A percentile compares a stretch with the other conserved stretches of the same genome.
Evolutionary conservation across 2,888 invertebrate genomes (phyloP).

Genomic region (Clunio marinus): DNA sequence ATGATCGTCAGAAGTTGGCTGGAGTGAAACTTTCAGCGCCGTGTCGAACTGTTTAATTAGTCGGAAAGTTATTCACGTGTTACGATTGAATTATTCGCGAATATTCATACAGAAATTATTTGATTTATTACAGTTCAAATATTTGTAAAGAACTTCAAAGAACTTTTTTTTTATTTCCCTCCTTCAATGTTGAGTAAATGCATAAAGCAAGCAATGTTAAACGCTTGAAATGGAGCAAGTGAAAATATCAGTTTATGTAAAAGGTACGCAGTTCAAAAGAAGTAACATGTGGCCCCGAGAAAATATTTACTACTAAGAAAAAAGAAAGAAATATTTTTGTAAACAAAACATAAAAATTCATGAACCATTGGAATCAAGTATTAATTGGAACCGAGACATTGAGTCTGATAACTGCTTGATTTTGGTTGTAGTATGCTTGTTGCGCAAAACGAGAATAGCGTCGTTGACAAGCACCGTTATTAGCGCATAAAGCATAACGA

Average conservation of each 20-base stretch:
- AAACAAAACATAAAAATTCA: neutral
- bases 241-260: constrained; percentile 1
- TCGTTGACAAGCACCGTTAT: neutral
- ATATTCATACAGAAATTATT: constrained; percentile 1
- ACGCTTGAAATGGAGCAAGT: neutral
- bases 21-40: neutral
- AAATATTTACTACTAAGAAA: constrained; percentile 7
- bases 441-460: constrained; percentile 10
- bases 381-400: constrained; percentile 10
- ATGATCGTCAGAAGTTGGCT: neutral
- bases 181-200: too few species aligned
- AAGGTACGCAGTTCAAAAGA: neutral
- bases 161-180: neutral
- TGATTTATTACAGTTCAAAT: constrained; percentile 19
- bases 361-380: neutral
- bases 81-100: neutral
- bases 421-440: neutral
- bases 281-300: neutral
- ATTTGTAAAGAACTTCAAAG: constrained; percentile 16
- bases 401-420: constrained; percentile 15
- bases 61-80: constrained; percentile 1
- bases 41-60: neutral
- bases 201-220: neutral
- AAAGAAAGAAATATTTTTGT: constrained; percentile 1
- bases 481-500: neutral